A percentile compares a stretch with the other conserved stretches of the same genome.
These are phyloP conservation scores for Charina bottae DNA, from an alignment of 2,113 vertebrate species.

Conservation along the genomic window DNA sequence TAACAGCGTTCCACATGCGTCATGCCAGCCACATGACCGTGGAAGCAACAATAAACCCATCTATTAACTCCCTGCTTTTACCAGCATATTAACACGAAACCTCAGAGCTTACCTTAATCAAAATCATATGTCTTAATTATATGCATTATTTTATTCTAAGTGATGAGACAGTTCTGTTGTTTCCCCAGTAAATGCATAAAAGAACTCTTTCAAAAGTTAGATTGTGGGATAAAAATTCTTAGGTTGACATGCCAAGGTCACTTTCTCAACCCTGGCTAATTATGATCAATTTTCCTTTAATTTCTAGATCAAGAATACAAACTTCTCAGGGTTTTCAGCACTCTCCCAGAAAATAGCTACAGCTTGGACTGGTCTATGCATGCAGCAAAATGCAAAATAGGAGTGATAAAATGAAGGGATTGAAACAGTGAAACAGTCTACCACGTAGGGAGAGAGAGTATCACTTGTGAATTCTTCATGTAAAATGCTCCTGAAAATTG, in stretches of 20 bases:
- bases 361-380: not conserved
- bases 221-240: not conserved
- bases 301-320: not conserved
- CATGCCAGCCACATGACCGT: too few species aligned
- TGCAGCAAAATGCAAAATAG: not conserved
- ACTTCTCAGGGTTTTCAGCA: not conserved
- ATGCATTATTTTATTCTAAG: not conserved
- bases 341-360: not conserved
- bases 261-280: not conserved
- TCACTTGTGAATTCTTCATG: not conserved
- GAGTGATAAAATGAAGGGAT: not conserved
- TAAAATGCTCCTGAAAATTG: not conserved
- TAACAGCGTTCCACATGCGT: too few species aligned
- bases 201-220: not conserved
- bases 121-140: not conserved
- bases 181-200: slow-evolving; percentile 5
- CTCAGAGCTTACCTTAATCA: not conserved
- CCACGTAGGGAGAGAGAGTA: not conserved
- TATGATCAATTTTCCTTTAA: not conserved
- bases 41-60: not conserved
- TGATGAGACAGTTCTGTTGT: not conserved
- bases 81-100: not conserved
- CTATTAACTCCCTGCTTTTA: not conserved
- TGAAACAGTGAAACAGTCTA: not conserved
- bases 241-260: not conserved